A percentile compares a stretch with the other conserved stretches of the same genome.
These are phyloP conservation scores for Hystrix cristata DNA, from an alignment of 2,113 vertebrate genomes.

Conservation along the genomic window DNA sequence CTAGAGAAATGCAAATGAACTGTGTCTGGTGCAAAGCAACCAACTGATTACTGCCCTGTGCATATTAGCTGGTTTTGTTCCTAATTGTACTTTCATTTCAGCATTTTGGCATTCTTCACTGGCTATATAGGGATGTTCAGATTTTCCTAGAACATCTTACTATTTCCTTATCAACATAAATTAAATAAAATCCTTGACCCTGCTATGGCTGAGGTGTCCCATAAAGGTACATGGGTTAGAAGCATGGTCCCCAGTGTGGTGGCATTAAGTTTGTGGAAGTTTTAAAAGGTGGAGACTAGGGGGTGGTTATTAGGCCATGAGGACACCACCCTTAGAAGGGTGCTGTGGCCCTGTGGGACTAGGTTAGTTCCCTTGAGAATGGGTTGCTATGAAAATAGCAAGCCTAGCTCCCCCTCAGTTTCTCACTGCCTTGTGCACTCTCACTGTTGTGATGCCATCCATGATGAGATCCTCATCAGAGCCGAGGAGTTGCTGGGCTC, in stretches of 20 bases:
- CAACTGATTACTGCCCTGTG: neutral
- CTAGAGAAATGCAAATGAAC: neutral
- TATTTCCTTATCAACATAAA: slow-evolving; percentile 2
- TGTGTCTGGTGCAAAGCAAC: neutral
- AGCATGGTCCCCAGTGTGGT: neutral
- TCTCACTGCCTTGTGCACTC: neutral
- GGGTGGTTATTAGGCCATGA: neutral
- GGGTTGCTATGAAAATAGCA: neutral
- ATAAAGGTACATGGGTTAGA: neutral
- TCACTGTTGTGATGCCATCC: neutral
- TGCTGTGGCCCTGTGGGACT: neutral
- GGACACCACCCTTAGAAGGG: neutral
- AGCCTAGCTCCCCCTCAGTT: neutral
- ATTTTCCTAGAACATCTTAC: slow-evolving; percentile 2
- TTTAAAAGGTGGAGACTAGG: neutral
- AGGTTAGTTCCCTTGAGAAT: neutral
- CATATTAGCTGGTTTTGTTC: neutral
- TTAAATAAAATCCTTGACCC: slow-evolving; percentile 26
- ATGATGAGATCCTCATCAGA: neutral
- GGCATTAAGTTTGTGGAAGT: neutral
- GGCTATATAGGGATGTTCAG: neutral
- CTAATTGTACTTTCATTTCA: neutral
- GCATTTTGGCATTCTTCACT: neutral
- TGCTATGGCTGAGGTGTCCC: neutral
- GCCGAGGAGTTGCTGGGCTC: neutral